Base-by-base conservation (phyloP, 2,888 invertebrate species). In the Leptopilina myrica region DNA sequence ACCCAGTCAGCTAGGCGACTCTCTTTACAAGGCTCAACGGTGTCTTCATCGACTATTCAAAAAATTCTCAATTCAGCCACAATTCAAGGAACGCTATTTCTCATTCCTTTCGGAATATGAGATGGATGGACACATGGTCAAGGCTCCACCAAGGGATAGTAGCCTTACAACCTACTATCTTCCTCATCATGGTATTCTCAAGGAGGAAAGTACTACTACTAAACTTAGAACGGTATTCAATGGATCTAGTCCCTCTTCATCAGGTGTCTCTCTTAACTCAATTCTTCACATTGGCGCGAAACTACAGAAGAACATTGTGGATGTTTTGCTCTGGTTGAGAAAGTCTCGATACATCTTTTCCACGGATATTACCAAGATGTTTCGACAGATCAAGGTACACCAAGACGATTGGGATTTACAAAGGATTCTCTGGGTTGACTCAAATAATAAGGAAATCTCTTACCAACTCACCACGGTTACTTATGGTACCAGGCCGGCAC, bases 391-490 rank as follows among this genome's bases (percentile, higher is more conserved):
- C 49, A 49, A 49, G 49, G 49, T 49, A 49, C 49, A 49, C 11
- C 49, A 11, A 3, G 49, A 49, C 11, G 49, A 62, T 62, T 62
- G 15, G 62, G 20, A 62, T 15, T n/a, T 59, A n/a, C 59, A 59
- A 59, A n/a, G 62, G 15, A 59, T 59, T 5, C 5, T 59, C 59
- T 59, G 59, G 59, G 59, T 59, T 15, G 59, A 59, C 5, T 59
- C n/a, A 15, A n/a, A 59, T 15, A 15, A 15, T 15, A 59, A 59
- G 59, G 59, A 59, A 59, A 15, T 9, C 15, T 7, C 62, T 20
- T 62, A 62, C 20, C 62, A 62, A 20, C 62, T 62, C 62, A 62
- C 62, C 20, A 62, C 62, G 8, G 62, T 62, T 8, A 62, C 62
- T 0, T 15, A 62, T 8, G 7, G 62, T 0, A 62, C 62, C 4